Conservation (phyloP, 1,140 invertebrate species). For the Druon quercuslanigerum region DNA sequence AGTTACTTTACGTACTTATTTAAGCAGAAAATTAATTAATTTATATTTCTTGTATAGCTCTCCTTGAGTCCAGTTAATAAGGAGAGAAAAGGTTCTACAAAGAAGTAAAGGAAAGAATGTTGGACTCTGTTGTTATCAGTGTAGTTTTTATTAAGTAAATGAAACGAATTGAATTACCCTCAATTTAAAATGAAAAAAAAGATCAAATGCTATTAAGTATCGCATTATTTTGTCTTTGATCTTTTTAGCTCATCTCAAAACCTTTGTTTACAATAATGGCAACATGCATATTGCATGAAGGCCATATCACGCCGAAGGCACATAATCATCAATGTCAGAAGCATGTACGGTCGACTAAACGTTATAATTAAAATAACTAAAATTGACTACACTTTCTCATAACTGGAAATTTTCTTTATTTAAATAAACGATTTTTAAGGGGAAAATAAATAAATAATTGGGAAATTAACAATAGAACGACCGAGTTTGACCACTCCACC, state of each 20-base stretch:
- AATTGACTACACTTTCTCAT: too few relatives aligned
- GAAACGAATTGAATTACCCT: background rate
- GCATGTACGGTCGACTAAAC: background rate
- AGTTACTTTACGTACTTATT: too few relatives aligned
- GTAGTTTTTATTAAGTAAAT: background rate
- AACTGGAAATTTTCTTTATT: too few relatives aligned
- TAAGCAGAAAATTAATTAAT: too few relatives aligned
- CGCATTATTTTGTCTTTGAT: slow-evolving; percentile 1
- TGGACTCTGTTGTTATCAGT: background rate
- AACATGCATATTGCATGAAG: background rate
- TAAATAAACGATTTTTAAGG: too few relatives aligned
- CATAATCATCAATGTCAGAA: background rate
- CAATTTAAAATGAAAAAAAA: background rate
- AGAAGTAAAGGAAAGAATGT: background rate
- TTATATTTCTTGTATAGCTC: background rate
- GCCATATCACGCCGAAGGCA: background rate
- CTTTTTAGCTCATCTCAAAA: slow-evolving; percentile 17
- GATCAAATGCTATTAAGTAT: background rate
- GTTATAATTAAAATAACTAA: too few relatives aligned
- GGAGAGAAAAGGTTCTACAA: background rate
- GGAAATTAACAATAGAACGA: too few relatives aligned
- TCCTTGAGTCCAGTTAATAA: background rate
- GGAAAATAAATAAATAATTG: too few relatives aligned
- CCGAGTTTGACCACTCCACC: too few relatives aligned
- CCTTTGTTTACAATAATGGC: background rate